Percentiles rank a stretch among this genome's conserved stretches.
Evolutionary conservation across 2,888 invertebrate species (phyloP).

Genomic region (Exocentrus adspersus): DNA sequence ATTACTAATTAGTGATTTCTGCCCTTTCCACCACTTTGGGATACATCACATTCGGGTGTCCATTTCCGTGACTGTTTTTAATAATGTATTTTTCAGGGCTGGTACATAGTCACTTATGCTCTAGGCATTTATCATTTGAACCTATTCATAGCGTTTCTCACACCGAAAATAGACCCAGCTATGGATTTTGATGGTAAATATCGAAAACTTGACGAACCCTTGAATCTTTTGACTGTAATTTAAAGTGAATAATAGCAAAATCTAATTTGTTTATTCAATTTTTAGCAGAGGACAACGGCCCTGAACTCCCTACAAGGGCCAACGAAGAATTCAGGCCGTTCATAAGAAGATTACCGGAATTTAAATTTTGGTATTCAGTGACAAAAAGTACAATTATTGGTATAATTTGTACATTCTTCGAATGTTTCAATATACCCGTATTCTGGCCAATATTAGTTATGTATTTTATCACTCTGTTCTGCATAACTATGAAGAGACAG

Average conservation of each 20-base stretch:
- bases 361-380: constrained; percentile 99
- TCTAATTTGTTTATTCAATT: too few relatives aligned
- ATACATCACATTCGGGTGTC: not conserved
- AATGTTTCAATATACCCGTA: constrained; percentile 98
- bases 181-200: constrained; percentile 88
- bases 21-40: constrained; percentile 51
- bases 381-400: constrained; percentile 93
- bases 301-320: constrained; percentile 92
- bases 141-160: constrained; percentile 98
- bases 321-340: constrained; percentile 99
- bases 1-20: constrained; percentile 30
- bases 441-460: constrained; percentile 99
- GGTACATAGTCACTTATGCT: constrained; percentile 99
- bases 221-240: too few relatives aligned
- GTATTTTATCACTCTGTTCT: constrained; percentile 98
- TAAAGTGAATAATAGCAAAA: too few relatives aligned
- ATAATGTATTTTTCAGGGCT: constrained; percentile 76
- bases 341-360: constrained; percentile 95
- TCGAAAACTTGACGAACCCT: too few relatives aligned
- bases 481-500: constrained; percentile 99
- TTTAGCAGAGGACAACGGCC: constrained; percentile 82
- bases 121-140: constrained; percentile 99
- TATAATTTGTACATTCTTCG: constrained; percentile 93
- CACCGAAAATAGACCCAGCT: constrained; percentile 99
- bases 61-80: constrained; percentile 5